phyloP scores from a whole-genome alignment of 2,113 vertebrate genomes.

The Menidia beryllina region DNA sequence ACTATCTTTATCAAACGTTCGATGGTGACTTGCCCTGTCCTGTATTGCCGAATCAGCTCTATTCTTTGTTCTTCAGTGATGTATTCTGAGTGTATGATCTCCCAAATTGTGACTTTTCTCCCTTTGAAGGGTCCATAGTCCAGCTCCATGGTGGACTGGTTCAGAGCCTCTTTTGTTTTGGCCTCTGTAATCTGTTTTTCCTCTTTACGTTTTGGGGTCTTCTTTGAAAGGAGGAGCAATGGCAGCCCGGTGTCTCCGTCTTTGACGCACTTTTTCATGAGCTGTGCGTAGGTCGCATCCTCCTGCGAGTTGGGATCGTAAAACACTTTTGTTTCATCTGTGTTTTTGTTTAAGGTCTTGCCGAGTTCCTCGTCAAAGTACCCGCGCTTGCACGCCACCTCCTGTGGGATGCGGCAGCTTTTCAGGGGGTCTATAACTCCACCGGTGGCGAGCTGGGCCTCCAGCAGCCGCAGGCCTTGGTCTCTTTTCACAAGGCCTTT shows the following conservation, averaged over 20 bases:
- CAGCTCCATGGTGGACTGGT: constrained; percentile 85
- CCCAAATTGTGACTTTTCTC: constrained; percentile 90
- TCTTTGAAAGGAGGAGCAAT: constrained; percentile 87
- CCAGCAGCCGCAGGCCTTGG: constrained; percentile 87
- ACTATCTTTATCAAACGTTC: constrained; percentile 93
- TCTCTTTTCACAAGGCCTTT: constrained; percentile 92
- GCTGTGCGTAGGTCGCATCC: constrained; percentile 84
- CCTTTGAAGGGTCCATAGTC: constrained; percentile 88
- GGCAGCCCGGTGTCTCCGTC: constrained; percentile 88
- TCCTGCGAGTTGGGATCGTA: constrained; percentile 86
- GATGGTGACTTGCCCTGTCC: constrained; percentile 89
- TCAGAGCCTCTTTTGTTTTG: constrained; percentile 87
- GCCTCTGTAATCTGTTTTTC: constrained; percentile 84
- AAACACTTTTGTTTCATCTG: constrained; percentile 84
- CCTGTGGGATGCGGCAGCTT: constrained; percentile 90
- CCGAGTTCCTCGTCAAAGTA: constrained; percentile 86
- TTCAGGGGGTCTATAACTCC: constrained; percentile 91
- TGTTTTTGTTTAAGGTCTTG: constrained; percentile 74
- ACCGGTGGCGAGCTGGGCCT: constrained; percentile 91
- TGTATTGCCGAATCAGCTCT: constrained; percentile 90
- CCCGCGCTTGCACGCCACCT: constrained; percentile 88
- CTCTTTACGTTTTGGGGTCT: constrained; percentile 83
- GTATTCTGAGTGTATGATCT: constrained; percentile 93
- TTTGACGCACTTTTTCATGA: constrained; percentile 84
- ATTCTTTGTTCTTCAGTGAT: constrained; percentile 90